Evolutionary conservation across 2,888 invertebrate species (phyloP).

Genomic region (Polymixis lichenea): DNA sequence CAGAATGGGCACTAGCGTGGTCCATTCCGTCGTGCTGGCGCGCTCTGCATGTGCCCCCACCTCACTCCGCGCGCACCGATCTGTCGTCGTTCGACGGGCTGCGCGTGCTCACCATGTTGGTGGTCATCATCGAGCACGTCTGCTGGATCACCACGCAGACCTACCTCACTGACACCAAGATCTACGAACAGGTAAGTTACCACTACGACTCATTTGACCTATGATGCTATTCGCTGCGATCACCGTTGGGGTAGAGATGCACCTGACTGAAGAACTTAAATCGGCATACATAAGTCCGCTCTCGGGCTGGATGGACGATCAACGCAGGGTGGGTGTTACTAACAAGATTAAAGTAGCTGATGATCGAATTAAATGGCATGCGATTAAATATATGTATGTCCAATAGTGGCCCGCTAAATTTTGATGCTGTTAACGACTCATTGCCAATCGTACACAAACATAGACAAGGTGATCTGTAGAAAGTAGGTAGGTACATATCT

Average conservation of each 20-base stretch:
- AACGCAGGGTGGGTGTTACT: neutral
- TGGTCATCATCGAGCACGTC: slow-evolving; percentile 87
- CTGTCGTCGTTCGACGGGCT: slow-evolving; percentile 84
- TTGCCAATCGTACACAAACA: neutral
- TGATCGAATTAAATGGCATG: neutral
- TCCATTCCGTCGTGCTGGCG: slow-evolving; percentile 80
- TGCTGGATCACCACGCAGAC: slow-evolving; percentile 84
- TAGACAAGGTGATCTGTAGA: neutral
- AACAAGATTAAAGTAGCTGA: neutral
- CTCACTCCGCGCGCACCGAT: slow-evolving; percentile 72
- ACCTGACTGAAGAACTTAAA: neutral
- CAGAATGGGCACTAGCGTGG: slow-evolving; percentile 80
- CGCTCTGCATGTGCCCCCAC: slow-evolving; percentile 72
- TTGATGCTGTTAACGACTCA: neutral
- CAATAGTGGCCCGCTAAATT: neutral
- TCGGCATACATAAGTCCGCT: neutral
- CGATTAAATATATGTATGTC: neutral
- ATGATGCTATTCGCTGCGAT: neutral
- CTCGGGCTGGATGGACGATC: neutral
- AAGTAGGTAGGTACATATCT: too few relatives aligned
- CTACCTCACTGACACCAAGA: slow-evolving; percentile 79
- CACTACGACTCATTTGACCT: neutral
- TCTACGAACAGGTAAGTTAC: slow-evolving; percentile 77
- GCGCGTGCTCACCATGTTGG: slow-evolving; percentile 85
- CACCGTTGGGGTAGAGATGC: neutral